These are phyloP conservation scores for Ardeotis arabs DNA, from an alignment of 2,113 vertebrate genomes.

Conservation along the genomic window DNA sequence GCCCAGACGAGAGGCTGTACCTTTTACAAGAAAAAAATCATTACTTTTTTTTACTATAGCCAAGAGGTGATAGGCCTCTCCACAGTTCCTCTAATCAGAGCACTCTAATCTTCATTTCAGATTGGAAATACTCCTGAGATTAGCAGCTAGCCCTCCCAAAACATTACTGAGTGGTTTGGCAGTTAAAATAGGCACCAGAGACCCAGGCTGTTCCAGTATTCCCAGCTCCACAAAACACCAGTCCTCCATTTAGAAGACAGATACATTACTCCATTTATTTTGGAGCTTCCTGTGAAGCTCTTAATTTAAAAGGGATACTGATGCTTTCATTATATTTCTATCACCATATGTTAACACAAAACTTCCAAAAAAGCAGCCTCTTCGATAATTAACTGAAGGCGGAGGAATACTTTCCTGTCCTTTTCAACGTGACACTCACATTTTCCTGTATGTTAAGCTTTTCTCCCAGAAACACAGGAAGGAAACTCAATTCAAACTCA, in stretches of 20 bases:
- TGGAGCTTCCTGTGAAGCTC: not conserved
- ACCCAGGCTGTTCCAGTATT: not conserved
- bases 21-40: not conserved
- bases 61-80: not conserved
- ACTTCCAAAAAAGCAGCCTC: not conserved
- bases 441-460: not conserved
- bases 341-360: not conserved
- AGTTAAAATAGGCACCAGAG: not conserved
- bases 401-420: not conserved
- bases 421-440: not conserved
- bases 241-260: not conserved
- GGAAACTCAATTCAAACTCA: not conserved
- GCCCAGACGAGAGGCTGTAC: not conserved
- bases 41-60: not conserved
- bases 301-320: conserved; percentile 2
- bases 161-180: not conserved
- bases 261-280: not conserved
- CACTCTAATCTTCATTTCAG: not conserved
- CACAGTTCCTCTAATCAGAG: not conserved
- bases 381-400: not conserved
- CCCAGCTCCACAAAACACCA: not conserved
- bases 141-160: not conserved
- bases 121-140: not conserved
- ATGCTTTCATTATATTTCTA: not conserved
- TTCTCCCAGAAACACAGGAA: conserved; percentile 26